Evolutionary conservation across 1,140 invertebrate species (phyloP), one percentile per base, ranked within the genome.

Genomic region (Ctenoplectra terminalis): DNA sequence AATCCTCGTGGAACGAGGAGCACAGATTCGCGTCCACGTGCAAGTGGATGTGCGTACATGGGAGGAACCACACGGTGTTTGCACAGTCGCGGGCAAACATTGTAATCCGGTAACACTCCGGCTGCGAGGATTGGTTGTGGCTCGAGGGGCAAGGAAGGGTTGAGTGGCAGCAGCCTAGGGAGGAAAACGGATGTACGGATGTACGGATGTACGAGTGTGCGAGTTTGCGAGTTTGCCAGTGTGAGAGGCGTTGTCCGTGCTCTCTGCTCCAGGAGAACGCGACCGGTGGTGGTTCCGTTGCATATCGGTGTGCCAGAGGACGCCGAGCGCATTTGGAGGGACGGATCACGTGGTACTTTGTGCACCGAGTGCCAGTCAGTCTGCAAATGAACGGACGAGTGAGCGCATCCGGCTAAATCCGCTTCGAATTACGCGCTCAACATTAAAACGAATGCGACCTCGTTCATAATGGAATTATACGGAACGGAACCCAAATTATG

Each of bases 91-190:
- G 67, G 84, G 81, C 88, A 90, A 90, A 90, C 88, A 90, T 86
- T 87, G 84, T 90, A 90, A 90, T 90, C 86, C 86, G 86, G 86
- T 89, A 89, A 89, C 88, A 81, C 88, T 88, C 82, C 56, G 82
- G 73, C 84, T 81, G 75, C 72, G 83, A 83, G 88, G 80, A 89
- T 87, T 81, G 86, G 77, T 79, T 61, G 81, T n/a, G 84, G 70
- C 74, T 54, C 61, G 34, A 23, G 64, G 34, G 74, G 29, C 31
- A 69, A 69, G 67, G 50, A 63, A 69, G 56, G 67, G 17, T 40
- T 40, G 64, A 67, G 69, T 40, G 60, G 60, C n/a, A 15, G 63
- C 40, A 37, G 9, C 37, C 48, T 67, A 31, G 83, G 26, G 58
- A 78, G 73, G 84, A 61, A 64, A 69, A 50, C 20, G 66, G 46